Evolutionary conservation across 92 coral and sea anemone genomes (phyloP), one percentile per base, ranked within the genome.

Genomic region (Blastomussa wellsi): DNA sequence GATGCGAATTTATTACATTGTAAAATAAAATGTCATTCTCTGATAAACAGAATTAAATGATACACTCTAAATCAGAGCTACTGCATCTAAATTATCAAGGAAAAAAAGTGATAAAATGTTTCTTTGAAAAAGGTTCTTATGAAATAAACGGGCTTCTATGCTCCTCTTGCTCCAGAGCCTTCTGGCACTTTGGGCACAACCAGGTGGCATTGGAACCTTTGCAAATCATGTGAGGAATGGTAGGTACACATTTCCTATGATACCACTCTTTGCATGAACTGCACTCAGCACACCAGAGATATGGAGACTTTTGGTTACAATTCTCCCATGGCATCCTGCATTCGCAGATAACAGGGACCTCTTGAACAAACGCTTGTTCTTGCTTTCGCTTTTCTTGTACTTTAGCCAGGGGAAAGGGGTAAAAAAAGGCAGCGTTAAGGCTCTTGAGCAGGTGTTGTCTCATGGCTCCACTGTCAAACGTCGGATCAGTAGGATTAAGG

Each of bases 371-470:
- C 13, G 17, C 36, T 7, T 37, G 74, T 19, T 36, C 74, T 15
- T 24, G 16, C 3, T 37, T 3, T 72, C 33, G 77, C 47, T 72
- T 35, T 9, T 36, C 77, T 7, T 72, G 77, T 3, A 35, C 29
- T 72, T 72, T 35, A 72, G 76, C 16, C 29, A 72, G 44, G 44
- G 80, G 80, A 7, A 76, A 76, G 66, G 80, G 80, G 22, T 76
- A 1, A 20, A 77, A 53, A 31, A 53, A 47, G 20, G 19, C 62
- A 72, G 6, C n/a, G 38, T 22, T 71, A 36, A 42, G 55, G 77
- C n/a, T n/a, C n/a, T n/a, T n/a, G n/a, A n/a, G n/a, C n/a, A n/a
- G n/a, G n/a, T n/a, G n/a, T n/a, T n/a, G 32, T 32, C 88, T 72
- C 84, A 84, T 53, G 7, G 49, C 53, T 39, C 16, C 39, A 49